Evolutionary conservation across 2,797 vertebrate genomes (phyloP).

Genomic region (Garrulus glandarius): DNA sequence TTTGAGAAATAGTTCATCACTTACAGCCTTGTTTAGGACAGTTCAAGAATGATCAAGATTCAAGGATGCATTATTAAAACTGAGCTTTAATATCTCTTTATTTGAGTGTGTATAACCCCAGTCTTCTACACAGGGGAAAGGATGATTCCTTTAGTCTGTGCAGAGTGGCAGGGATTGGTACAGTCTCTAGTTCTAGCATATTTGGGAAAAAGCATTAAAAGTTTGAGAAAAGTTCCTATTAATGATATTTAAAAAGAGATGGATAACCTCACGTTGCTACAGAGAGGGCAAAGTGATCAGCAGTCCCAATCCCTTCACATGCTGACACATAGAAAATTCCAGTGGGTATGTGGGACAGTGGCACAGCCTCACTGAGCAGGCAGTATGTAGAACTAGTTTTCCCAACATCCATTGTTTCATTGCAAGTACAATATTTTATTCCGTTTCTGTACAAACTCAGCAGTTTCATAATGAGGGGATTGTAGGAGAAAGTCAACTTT

Average conservation of each 20-base stretch:
- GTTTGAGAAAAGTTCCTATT: background rate
- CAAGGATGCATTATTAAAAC: background rate
- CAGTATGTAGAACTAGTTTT: background rate
- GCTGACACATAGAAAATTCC: background rate
- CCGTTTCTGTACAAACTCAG: background rate
- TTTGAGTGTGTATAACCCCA: background rate
- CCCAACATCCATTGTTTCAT: background rate
- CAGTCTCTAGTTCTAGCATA: background rate
- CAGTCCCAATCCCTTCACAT: background rate
- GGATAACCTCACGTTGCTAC: background rate
- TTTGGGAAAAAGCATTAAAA: background rate
- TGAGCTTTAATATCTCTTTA: background rate
- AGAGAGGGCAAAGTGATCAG: background rate
- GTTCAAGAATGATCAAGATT: background rate
- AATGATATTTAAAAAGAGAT: background rate
- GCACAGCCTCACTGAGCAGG: background rate
- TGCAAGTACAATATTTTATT: background rate
- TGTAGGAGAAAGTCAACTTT: background rate
- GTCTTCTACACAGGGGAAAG: background rate
- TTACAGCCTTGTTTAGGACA: background rate
- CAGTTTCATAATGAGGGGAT: background rate
- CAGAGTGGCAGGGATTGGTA: background rate
- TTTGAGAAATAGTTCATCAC: background rate
- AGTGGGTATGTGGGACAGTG: background rate
- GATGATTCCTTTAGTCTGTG: background rate